A percentile compares a stretch with the other conserved stretches of the same genome.
Conservation (phyloP, 2,113 vertebrate genomes). For the Myiozetetes cayanensis region DNA sequence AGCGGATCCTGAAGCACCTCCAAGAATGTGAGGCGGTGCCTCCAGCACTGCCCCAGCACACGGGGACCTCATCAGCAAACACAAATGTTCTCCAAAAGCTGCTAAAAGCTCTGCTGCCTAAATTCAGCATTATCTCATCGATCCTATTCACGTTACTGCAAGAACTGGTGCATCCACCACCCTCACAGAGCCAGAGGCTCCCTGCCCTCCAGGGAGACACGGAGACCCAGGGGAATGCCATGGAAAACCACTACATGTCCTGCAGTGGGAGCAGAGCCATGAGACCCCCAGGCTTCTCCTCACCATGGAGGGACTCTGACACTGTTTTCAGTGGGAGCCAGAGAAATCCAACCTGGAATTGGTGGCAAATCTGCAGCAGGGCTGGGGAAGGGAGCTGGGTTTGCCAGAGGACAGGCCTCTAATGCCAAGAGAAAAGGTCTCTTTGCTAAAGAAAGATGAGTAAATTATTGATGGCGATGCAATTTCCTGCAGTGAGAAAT, state of each 20-base stretch:
- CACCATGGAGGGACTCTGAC: accelerated
- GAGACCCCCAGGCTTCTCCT: neutral
- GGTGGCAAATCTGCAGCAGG: neutral
- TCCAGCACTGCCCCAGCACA: neutral
- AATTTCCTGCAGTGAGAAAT: neutral
- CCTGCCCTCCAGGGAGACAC: neutral
- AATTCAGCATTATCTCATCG: neutral
- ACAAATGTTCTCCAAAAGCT: neutral
- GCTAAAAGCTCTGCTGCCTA: neutral
- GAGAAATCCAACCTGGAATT: neutral
- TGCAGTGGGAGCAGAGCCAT: neutral
- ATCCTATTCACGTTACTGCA: accelerated
- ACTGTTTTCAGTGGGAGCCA: neutral
- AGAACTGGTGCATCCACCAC: neutral
- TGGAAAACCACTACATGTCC: accelerated
- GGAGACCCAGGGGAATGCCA: neutral
- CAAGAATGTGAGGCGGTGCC: neutral
- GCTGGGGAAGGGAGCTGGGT: neutral
- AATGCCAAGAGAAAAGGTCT: neutral
- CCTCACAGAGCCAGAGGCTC: neutral
- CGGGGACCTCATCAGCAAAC: neutral
- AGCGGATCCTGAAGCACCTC: neutral
- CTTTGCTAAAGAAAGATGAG: neutral
- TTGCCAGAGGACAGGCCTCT: neutral
- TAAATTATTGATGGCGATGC: neutral